These are phyloP conservation scores for Druon quercuslanigerum DNA, from an alignment of 1,140 invertebrate species.

Conservation along the genomic window DNA sequence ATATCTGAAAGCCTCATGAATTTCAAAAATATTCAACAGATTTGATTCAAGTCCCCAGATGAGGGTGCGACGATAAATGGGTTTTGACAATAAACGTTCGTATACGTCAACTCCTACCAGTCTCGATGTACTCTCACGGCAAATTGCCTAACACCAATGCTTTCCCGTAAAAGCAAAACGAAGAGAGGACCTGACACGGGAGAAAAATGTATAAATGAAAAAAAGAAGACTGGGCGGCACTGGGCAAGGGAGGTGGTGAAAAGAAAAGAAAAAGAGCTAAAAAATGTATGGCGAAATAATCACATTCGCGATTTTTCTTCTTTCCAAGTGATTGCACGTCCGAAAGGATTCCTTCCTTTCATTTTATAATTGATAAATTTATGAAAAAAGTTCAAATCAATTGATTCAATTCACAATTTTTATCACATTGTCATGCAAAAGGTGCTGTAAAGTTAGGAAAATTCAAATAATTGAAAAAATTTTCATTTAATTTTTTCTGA, in stretches of 20 bases:
- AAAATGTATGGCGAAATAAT: too few relatives aligned
- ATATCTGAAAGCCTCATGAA: constrained; percentile 19
- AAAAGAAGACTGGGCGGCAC: not conserved
- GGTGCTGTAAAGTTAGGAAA: too few relatives aligned
- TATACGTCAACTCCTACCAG: constrained; percentile 25
- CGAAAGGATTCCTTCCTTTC: not conserved
- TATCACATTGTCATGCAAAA: too few relatives aligned
- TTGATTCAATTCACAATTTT: too few relatives aligned
- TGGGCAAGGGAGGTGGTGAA: not conserved
- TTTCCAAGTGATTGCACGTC: constrained; percentile 13
- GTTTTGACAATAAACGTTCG: constrained; percentile 39
- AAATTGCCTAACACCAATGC: constrained; percentile 29
- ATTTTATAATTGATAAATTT: too few relatives aligned
- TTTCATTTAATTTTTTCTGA: too few relatives aligned
- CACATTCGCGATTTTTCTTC: not conserved
- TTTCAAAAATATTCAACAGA: constrained; percentile 28
- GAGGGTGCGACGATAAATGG: constrained; percentile 36
- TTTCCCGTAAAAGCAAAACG: not conserved
- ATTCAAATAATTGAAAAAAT: too few relatives aligned
- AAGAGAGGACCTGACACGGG: constrained; percentile 4
- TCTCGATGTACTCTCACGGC: constrained; percentile 23
- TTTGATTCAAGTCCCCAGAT: constrained; percentile 28
- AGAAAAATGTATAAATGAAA: not conserved
- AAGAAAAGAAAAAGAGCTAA: not conserved
- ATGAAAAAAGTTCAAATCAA: too few relatives aligned